These are phyloP conservation scores for Platycercus adscitus DNA, from an alignment of 2,113 vertebrate species.

Conservation along the genomic window DNA sequence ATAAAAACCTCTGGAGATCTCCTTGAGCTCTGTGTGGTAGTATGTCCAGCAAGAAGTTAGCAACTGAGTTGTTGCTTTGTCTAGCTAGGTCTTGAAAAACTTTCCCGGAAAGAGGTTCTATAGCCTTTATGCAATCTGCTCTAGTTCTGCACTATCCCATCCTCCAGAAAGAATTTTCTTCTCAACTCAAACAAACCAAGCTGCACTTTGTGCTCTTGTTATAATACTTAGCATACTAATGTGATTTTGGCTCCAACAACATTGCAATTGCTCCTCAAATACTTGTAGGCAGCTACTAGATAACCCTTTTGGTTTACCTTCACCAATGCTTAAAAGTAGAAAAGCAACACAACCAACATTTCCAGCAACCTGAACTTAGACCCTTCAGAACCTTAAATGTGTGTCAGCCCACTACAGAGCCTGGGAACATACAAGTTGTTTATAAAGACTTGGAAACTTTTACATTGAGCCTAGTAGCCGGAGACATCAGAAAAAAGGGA, in stretches of 20 bases:
- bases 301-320: neutral
- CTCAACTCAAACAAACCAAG: neutral
- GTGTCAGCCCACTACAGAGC: neutral
- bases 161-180: neutral
- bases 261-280: neutral
- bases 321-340: neutral
- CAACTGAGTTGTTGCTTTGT: neutral
- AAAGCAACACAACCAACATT: neutral
- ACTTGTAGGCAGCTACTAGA: neutral
- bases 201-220: neutral
- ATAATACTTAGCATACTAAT: neutral
- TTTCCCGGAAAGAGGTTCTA: neutral
- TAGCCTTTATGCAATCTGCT: neutral
- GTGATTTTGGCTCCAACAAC: neutral
- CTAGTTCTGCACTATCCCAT: neutral
- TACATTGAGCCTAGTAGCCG: neutral
- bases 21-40: neutral
- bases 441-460: neutral
- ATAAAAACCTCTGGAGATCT: neutral
- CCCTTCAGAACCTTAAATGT: neutral
- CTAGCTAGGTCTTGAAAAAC: neutral
- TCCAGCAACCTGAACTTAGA: neutral
- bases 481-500: neutral
- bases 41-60: neutral
- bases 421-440: neutral